A percentile compares a stretch with the other conserved stretches of the same genome.
Evolutionary conservation across 1,140 invertebrate species (phyloP).

Genomic region (Oreohelix idahoensis): DNA sequence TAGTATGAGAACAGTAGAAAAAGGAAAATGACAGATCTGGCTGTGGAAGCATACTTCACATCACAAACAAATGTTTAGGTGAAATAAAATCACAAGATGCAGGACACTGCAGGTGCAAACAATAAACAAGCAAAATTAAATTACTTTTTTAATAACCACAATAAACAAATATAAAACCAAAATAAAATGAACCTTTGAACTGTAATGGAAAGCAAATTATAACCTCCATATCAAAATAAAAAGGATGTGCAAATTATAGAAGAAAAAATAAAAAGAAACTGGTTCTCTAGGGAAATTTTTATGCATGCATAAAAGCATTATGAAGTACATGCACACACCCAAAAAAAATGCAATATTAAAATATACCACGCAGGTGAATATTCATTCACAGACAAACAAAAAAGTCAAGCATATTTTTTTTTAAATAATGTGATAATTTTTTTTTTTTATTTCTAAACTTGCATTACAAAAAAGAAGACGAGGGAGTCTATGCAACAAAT

Average conservation of each 20-base stretch:
- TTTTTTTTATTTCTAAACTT: too few species aligned
- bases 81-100: slow-evolving; percentile 3
- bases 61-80: not conserved
- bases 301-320: not conserved
- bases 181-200: not conserved
- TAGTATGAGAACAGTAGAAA: too few species aligned
- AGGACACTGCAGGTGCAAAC: not conserved
- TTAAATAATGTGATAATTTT: too few species aligned
- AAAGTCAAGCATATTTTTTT: too few species aligned
- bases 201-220: slow-evolving; percentile 30
- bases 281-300: not conserved
- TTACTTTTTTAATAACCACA: not conserved
- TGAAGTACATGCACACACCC: not conserved
- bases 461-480: too few species aligned
- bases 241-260: not conserved
- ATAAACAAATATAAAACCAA: not conserved
- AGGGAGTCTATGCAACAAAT: too few species aligned
- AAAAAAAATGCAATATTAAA: too few species aligned
- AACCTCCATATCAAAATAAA: slow-evolving; percentile 32
- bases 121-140: not conserved
- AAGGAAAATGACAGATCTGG: too few species aligned
- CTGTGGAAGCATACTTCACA: too few species aligned
- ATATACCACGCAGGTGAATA: too few species aligned
- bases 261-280: not conserved
- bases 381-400: too few species aligned